These are phyloP conservation scores for Drosophila nebulosa DNA, from an alignment of 1,140 invertebrate species.

Conservation along the genomic window DNA sequence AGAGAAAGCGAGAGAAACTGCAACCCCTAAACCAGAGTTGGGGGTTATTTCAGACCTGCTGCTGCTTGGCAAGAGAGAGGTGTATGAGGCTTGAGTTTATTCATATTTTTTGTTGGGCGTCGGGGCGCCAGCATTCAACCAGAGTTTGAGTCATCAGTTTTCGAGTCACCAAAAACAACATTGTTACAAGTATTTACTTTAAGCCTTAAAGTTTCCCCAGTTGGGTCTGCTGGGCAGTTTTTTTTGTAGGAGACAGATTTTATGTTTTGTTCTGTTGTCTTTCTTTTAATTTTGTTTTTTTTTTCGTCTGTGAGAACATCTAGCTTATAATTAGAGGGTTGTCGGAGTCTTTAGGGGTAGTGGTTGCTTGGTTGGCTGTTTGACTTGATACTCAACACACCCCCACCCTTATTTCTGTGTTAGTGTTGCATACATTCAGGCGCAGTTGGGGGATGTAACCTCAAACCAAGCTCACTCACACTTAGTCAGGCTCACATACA, in stretches of 20 bases:
- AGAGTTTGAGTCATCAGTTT: constrained; percentile 74
- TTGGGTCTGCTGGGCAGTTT: constrained; percentile 9
- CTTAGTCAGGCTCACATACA: constrained; percentile 23
- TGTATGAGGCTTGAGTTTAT: background rate
- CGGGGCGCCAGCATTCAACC: constrained; percentile 57
- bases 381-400: background rate
- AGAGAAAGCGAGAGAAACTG: constrained; percentile 45
- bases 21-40: constrained; percentile 73
- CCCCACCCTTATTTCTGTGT: constrained; percentile 52
- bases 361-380: constrained; percentile 5
- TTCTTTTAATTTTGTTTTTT: constrained; percentile 13
- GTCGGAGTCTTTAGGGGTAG: constrained; percentile 6
- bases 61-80: background rate
- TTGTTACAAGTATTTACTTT: constrained; percentile 42
- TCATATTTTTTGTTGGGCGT: background rate
- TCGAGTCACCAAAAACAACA: constrained; percentile 21
- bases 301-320: constrained; percentile 36
- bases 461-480: constrained; percentile 44
- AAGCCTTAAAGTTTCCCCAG: constrained; percentile 61
- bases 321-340: constrained; percentile 8
- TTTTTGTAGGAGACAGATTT: constrained; percentile 24
- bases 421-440: constrained; percentile 75
- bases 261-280: constrained; percentile 10
- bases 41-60: constrained; percentile 43
- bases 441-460: constrained; percentile 53